Percentiles rank a stretch among this genome's conserved stretches.
Evolutionary conservation across 2,797 vertebrate genomes (phyloP).

Genomic region (Thunnus albacares): DNA sequence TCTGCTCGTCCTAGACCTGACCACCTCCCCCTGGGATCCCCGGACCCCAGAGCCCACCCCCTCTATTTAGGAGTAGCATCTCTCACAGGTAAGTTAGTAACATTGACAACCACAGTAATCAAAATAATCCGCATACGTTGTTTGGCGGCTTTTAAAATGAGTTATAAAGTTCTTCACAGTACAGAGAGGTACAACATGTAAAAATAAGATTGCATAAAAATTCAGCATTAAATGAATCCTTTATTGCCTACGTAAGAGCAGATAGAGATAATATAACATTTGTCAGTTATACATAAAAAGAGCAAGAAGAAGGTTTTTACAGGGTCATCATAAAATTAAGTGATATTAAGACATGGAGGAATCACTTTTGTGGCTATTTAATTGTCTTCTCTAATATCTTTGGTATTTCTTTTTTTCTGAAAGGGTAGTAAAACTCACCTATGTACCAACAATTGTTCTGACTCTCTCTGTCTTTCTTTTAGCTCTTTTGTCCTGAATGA

Average conservation of each 20-base stretch:
- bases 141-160: background rate
- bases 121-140: background rate
- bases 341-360: background rate
- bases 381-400: background rate
- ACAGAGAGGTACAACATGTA: background rate
- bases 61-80: conserved; percentile 87
- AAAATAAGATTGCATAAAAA: background rate
- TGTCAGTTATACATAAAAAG: background rate
- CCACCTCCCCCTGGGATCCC: conserved; percentile 69
- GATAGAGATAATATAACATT: background rate
- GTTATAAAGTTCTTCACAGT: background rate
- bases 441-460: background rate
- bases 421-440: background rate
- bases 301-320: background rate
- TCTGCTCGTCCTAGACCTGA: conserved; percentile 64
- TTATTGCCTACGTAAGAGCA: background rate
- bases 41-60: conserved; percentile 82
- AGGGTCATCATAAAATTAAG: background rate
- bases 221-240: conserved; percentile 1
- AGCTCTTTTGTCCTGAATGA: background rate
- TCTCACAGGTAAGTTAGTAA: conserved; percentile 88
- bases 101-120: background rate
- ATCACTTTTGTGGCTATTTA: background rate
- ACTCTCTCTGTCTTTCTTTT: background rate
- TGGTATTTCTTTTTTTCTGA: background rate